Evolutionary conservation across 2,113 vertebrate genomes (phyloP).

Genomic region (Phalacrocorax aristotelis): DNA sequence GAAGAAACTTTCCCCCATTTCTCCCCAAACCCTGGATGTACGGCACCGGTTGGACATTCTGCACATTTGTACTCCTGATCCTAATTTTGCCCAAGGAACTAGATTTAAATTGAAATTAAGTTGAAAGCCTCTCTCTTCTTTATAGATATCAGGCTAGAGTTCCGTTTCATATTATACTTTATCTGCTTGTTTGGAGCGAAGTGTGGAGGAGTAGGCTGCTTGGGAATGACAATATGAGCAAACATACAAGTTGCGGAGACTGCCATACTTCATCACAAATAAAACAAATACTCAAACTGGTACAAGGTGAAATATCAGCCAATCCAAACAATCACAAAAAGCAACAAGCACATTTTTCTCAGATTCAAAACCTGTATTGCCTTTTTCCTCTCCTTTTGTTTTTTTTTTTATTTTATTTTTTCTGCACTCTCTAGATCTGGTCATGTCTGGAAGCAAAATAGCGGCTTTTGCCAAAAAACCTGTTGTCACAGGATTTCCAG

Average conservation of each 20-base stretch:
- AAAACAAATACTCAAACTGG: not conserved
- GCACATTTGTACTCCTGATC: not conserved
- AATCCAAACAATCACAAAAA: not conserved
- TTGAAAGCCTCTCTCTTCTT: not conserved
- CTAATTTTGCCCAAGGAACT: not conserved
- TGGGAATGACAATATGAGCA: not conserved
- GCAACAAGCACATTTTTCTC: not conserved
- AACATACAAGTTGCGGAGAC: not conserved
- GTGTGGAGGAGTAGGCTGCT: not conserved
- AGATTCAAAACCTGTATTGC: not conserved
- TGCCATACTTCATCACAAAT: not conserved
- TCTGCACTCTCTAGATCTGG: not conserved
- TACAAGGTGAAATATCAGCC: not conserved
- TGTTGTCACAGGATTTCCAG: constrained; percentile 1
- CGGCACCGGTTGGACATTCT: not conserved
- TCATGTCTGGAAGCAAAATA: not conserved
- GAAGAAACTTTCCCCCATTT: not conserved
- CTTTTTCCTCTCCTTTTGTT: not conserved
- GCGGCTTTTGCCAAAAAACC: not conserved
- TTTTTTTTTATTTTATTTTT: not conserved
- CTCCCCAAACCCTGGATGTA: not conserved
- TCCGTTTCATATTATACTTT: not conserved
- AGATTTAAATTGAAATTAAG: not conserved
- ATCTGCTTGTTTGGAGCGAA: not conserved
- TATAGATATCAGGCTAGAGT: not conserved